These are phyloP conservation scores for Probosciger aterrimus DNA, from an alignment of 2,113 vertebrate genomes.

Conservation along the genomic window DNA sequence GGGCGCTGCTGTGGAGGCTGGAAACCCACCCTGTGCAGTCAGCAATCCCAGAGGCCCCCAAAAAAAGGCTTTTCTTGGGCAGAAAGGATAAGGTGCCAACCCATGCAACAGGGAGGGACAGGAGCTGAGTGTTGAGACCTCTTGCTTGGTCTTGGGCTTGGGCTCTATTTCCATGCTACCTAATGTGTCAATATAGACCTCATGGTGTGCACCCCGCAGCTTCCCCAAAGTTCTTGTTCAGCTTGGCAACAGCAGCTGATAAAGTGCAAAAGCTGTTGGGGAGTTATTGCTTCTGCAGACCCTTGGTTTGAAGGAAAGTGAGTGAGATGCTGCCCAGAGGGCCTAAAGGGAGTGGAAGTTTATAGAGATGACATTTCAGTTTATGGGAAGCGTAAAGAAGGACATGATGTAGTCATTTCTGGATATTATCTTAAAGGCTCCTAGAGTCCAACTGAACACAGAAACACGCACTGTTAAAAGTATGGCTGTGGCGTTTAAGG, in stretches of 20 bases:
- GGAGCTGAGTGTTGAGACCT: background rate
- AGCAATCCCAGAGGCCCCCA: background rate
- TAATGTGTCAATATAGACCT: background rate
- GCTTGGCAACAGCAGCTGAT: background rate
- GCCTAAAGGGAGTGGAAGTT: background rate
- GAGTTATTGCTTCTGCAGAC: background rate
- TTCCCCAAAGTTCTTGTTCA: background rate
- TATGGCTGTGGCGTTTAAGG: background rate
- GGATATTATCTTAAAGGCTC: background rate
- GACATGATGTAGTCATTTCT: background rate
- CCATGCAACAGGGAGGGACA: background rate
- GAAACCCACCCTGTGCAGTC: background rate
- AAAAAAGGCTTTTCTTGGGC: fast-evolving
- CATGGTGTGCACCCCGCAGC: fast-evolving
- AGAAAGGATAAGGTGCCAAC: background rate
- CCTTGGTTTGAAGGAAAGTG: background rate
- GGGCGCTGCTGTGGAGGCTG: background rate
- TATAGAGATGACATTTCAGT: conserved; percentile 38
- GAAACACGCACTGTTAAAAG: background rate
- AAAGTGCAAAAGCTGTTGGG: background rate
- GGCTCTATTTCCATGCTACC: background rate
- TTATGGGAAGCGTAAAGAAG: conserved; percentile 1
- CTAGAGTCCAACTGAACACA: background rate
- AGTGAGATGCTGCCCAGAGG: background rate
- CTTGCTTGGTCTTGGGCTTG: background rate